phyloP scores from a whole-genome alignment of 2,888 invertebrate genomes.

The Bombylius major region DNA sequence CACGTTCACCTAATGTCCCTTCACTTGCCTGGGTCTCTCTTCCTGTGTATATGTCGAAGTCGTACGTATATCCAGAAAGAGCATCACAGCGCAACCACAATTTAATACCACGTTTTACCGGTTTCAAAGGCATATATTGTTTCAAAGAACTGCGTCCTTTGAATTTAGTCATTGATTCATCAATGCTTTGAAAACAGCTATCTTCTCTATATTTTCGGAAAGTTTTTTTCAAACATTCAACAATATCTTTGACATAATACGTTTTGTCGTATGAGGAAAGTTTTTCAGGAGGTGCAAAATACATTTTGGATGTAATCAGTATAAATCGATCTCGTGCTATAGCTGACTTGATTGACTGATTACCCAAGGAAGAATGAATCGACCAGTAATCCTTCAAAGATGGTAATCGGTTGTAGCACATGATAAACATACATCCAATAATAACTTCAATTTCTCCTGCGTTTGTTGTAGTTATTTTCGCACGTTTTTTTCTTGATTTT shows the following conservation, averaged over 20 bases:
- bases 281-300: slow-evolving; percentile 2
- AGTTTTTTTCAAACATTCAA: slow-evolving; percentile 8
- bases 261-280: background rate
- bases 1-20: background rate
- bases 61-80: background rate
- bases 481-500: too few species aligned
- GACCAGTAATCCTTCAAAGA: slow-evolving; percentile 3
- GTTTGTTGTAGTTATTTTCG: slow-evolving; percentile 8
- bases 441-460: slow-evolving; percentile 9
- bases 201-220: slow-evolving; percentile 3
- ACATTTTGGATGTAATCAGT: slow-evolving; percentile 4
- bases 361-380: background rate
- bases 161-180: background rate
- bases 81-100: slow-evolving; percentile 7
- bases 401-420: slow-evolving; percentile 7
- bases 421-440: slow-evolving; percentile 8
- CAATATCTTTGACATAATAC: slow-evolving; percentile 6
- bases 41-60: background rate
- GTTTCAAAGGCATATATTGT: background rate
- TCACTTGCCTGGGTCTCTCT: background rate
- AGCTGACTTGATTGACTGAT: too few species aligned
- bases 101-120: slow-evolving; percentile 1
- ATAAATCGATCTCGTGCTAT: too few species aligned
- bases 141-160: too few species aligned
- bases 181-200: slow-evolving; percentile 7